Evolutionary conservation across 2,113 vertebrate species (phyloP), one percentile per base, ranked within the genome.

Genomic region (Morphnarchus princeps): DNA sequence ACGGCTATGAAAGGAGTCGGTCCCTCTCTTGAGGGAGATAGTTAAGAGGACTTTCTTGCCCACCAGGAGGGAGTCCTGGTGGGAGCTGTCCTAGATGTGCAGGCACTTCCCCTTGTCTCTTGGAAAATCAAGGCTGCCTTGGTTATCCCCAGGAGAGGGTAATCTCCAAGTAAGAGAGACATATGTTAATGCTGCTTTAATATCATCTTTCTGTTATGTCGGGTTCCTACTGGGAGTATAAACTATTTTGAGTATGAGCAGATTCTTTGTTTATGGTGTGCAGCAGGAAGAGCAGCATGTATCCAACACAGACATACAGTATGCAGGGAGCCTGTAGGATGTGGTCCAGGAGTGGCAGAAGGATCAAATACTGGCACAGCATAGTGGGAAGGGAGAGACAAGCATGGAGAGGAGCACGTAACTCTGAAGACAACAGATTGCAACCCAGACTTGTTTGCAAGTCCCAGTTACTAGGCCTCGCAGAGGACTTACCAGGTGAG

Each of bases 161-260:
- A 72, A 61, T 70, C 50, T 73, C 63, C 42, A 52, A 91, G 52
- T 25, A 55, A 54, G 63, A 69, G 54, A 86, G 45, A 45, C 80
- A 78, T 90, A 80, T 89, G 82, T 83, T 95, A 92, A 38, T 29
- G 8, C 34, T 66, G 19, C 42, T 96, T 92, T 91, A 81, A 94
- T 91, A 77, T 62, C 0, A 4, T 54, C 80, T 96, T 90, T 86
- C 67, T 89, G 45, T 86, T 91, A 62, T 50, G 76, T n/a, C n/a
- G 49, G 42, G 28, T 17, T 95, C 91, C 89, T 92, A 66, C 79
- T 83, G 86, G 76, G 91, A 95, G 40, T 77, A 81, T 61, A 89
- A 95, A 90, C 86, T 88, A 3, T 88, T 93, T 40, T 61, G 88
- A 77, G 74, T 31, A 47, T 25, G 45, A 92, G 67, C 88, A 95